Base-by-base conservation (phyloP, 1,140 invertebrate genomes). In the Trachymyrmex septentrionalis region DNA sequence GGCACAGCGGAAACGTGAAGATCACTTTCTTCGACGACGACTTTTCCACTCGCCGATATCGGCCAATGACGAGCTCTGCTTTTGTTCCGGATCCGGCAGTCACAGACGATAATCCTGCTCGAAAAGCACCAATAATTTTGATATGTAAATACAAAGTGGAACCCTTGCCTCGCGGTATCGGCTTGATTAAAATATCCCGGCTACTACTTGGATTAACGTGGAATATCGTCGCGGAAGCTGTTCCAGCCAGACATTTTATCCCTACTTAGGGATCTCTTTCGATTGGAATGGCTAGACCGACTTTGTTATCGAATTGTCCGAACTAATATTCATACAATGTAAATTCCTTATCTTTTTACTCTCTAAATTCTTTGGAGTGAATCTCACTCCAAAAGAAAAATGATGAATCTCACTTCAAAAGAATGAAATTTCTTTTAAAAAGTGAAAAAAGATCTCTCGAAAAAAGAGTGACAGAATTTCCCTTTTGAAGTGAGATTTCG, bases 71-170 rank as follows among this genome's bases (percentile, higher is more conserved):
- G 30, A 88, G 38, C 72, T n/a, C 66, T 38, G 71, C 61, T 77
- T 91, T 85, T 90, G 67, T 91, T 69, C 80, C 75, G 55, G 14
- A 24, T 67, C 85, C 82, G 72, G 76, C 75, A 81, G 86, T 66
- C 84, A 55, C 53, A 78, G 63, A 71, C 71, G 87, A 76, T 91
- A 91, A 91, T 91, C 86, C 80, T 19, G 21, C 87, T 27, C 30
- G 34, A 78, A 91, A 84, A 81, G 75, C 53, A 88, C 64, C 90
- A 88, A 92, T 91, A 92, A 92, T 92, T 92, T 89, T 90, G 87
- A 91, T 92, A 92, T 92, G 92, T 91, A 92, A 92, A 92, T 92
- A 91, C 87, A 86, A 85, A 75, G 59, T 76, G 76, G 69, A 86
- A 87, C 91, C 87, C 66, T 78, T 88, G 89, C 86, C 86, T 85